Base-by-base conservation (phyloP, 92 coral and sea anemone species). In the Bergia sp. region DNA sequence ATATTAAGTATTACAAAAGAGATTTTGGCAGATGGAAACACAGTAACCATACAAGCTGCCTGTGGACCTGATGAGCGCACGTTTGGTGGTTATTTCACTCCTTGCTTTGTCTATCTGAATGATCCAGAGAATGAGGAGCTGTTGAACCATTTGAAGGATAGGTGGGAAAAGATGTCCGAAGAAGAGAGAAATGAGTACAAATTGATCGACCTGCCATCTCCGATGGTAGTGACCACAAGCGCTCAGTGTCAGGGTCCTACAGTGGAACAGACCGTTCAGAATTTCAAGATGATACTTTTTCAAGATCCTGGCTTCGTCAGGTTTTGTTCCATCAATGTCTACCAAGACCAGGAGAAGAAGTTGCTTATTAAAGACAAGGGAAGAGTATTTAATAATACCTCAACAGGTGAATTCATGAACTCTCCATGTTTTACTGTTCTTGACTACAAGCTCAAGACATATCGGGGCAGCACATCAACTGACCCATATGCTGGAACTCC, bases 11-110 rank as follows among this genome's bases (percentile, higher is more conserved):
- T 29, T 29, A 29, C 82, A 18, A 20, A 77, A 21, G 20, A 4
- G 44, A 66, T 80, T 80, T 20, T 45, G 88, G 87, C 85, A 86
- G 23, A 72, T 36, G 93, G 85, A n/a, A 89, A 88, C 79, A 88
- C 76, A 16, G 83, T 93, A 37, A 93, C 96, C 67, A 82, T 92
- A n/a, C 96, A 93, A 90, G 78, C 96, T 58, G 92, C 96, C 42
- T 93, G 94, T 86, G 89, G 93, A 1, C 69, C 79, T 37, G 74
- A 85, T 36, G 93, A 93, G 84, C 21, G 21, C 3, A 85, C 94
- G 0, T 73, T 44, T 76, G 96, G 93, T 38, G 96, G 94, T 12
- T 93, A 89, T 47, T 93, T 93, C 75, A 92, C 94, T 36, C 93
- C 96, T 55, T 41, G 79, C 89, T 93, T 93, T 85, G 38, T 84